Base-by-base conservation (phyloP, 2,113 vertebrate species). In the Macrotis lagotis region DNA sequence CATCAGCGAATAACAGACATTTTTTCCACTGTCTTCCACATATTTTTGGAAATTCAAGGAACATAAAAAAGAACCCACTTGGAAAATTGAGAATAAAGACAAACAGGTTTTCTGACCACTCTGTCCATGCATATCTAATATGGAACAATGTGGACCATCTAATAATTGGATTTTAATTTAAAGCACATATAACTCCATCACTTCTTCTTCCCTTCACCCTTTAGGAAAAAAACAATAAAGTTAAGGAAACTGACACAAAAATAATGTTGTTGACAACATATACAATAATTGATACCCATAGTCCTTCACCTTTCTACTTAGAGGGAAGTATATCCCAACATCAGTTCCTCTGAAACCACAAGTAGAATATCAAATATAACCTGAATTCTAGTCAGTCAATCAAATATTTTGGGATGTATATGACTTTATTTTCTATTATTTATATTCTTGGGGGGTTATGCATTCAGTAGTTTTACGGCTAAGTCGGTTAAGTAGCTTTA, bases 21-120 rank as follows among this genome's bases (percentile, higher is more conserved):
- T 96, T 96, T 93, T 95, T 31, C 90, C 88, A 89, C 93, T 90
- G 14, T 55, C 51, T 92, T 89, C 92, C 97, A 95, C 96, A 97
- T 96, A 96, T 97, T 97, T 97, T 95, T 96, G 97, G 94, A 96
- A 96, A 97, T 95, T 96, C 96, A 97, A 96, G 92, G 89, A 95
- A 97, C 51, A 88, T 94, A 96, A 66, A 97, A 97, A 93, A 95
- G 92, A 96, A 96, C 95, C 97, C 94, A 96, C 47, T 47, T 95
- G 94, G 96, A 97, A 26, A 83, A 88, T 91, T 88, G 19, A 11
- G 48, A 90, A 55, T 25, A 91, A 90, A 59, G 92, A 52, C 95
- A 93, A 93, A 66, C 59, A 83, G n/a, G 66, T 16, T 22, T 4
- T 74, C 59, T n/a, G 31, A 74, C 25, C 31, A 74, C 31, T 19